Evolutionary conservation across 2,113 vertebrate genomes (phyloP).

Genomic region (Rhea pennata): DNA sequence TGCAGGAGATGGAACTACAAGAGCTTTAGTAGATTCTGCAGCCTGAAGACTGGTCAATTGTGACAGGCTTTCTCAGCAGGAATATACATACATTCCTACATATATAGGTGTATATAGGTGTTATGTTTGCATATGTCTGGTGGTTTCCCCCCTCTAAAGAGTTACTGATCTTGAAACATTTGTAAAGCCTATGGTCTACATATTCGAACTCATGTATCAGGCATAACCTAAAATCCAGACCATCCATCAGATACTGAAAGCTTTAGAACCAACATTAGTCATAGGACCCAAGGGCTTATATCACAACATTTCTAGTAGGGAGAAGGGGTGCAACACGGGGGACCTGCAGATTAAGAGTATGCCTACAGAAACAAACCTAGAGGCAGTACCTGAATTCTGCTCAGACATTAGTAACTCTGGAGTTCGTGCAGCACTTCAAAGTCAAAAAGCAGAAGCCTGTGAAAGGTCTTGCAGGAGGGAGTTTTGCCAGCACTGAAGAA

Average conservation of each 20-base stretch:
- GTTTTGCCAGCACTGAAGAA: neutral
- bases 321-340: neutral
- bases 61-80: neutral
- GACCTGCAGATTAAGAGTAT: neutral
- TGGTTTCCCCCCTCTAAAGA: neutral
- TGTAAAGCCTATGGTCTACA: neutral
- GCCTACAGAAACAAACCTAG: neutral
- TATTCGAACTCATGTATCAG: neutral
- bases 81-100: neutral
- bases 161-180: neutral
- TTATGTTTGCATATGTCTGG: too few species aligned
- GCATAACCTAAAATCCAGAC: neutral
- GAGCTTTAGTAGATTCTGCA: neutral
- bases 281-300: neutral
- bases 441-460: neutral
- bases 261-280: neutral
- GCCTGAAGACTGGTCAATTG: neutral
- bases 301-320: neutral
- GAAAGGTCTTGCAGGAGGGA: neutral
- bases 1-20: neutral
- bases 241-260: rapidly evolving
- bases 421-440: neutral
- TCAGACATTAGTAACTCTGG: neutral
- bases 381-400: neutral
- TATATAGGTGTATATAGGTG: too few species aligned